Evolutionary conservation across 2,113 vertebrate species (phyloP), one percentile per base, ranked within the genome.

Genomic region (Xiphias gladius): DNA sequence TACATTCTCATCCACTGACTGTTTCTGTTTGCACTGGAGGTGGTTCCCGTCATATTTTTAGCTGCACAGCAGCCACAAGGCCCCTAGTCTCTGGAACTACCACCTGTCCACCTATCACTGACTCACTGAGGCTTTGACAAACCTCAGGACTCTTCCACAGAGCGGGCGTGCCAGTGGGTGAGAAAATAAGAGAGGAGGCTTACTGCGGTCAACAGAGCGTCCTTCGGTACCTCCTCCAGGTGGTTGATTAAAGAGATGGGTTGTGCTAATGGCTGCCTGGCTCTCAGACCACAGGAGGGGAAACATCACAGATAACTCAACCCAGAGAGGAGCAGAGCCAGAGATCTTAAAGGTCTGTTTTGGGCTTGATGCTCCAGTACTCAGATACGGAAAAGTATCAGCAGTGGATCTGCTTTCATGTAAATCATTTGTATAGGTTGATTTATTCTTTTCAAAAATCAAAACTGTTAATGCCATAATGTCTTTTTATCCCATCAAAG

Each of bases 211-310:
- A 77, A 69, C 83, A 78, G 78, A 63, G 82, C 86, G 73, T 87
- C 85, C 87, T 91, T 81, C 72, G 16, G 90, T 75, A 48, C 90
- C 88, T 91, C 90, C 85, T 87, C 69, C 81, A 75, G 84, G n/a
- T 82, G 82, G 72, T 68, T 93, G 95, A 96, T 96, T 94, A 96
- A 92, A 96, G 94, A 94, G 92, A 79, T 30, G 72, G 79, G 32
- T 30, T 93, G 65, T 86, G 80, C 86, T 93, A 91, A 95, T 93
- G 86, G 86, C 73, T 87, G 88, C 87, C 72, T 92, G 86, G 86
- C 86, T 83, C 75, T 71, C 76, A 65, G 85, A 89, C 93, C 82
- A 81, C 88, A 88, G 79, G 84, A 77, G 85, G 86, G 90, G 83
- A 82, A 91, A 73, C 84, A 88, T 91, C 76, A 87, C 52, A 81